Percentiles rank a stretch among this genome's conserved stretches.
These are phyloP conservation scores for Chionis minor DNA, from an alignment of 2,113 vertebrate genomes.

Conservation along the genomic window DNA sequence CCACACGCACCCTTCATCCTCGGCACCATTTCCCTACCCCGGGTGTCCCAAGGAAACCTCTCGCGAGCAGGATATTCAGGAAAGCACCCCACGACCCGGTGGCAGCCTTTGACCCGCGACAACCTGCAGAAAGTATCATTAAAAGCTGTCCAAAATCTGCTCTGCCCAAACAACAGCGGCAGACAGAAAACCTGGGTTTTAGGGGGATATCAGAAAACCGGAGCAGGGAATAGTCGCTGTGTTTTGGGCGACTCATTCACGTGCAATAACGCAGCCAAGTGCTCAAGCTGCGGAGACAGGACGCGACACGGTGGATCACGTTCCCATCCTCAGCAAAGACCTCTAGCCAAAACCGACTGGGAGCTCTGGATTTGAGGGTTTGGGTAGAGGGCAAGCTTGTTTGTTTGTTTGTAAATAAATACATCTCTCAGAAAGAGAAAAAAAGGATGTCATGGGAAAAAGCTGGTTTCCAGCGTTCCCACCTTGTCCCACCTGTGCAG, in stretches of 20 bases:
- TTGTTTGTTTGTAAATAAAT: too few relatives aligned
- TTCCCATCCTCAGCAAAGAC: background rate
- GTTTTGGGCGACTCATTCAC: background rate
- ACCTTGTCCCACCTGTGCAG: background rate
- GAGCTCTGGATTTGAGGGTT: background rate
- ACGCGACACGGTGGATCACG: background rate
- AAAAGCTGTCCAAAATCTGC: background rate
- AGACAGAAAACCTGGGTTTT: background rate
- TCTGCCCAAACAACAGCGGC: background rate
- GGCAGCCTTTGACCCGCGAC: background rate
- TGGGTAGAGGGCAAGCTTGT: background rate
- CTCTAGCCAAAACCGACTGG: background rate
- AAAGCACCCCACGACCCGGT: background rate
- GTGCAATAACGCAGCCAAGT: background rate
- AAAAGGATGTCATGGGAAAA: background rate
- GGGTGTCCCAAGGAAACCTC: background rate
- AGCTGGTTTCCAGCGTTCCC: background rate
- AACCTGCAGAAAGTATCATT: background rate
- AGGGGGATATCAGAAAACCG: background rate
- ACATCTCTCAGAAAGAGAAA: background rate
- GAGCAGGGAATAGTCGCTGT: background rate
- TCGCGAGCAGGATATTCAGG: background rate
- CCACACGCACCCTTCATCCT: background rate
- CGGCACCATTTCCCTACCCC: background rate
- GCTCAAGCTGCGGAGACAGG: background rate